Evolutionary conservation across 2,888 invertebrate species (phyloP).

Genomic region (Nymphalis c-album): DNA sequence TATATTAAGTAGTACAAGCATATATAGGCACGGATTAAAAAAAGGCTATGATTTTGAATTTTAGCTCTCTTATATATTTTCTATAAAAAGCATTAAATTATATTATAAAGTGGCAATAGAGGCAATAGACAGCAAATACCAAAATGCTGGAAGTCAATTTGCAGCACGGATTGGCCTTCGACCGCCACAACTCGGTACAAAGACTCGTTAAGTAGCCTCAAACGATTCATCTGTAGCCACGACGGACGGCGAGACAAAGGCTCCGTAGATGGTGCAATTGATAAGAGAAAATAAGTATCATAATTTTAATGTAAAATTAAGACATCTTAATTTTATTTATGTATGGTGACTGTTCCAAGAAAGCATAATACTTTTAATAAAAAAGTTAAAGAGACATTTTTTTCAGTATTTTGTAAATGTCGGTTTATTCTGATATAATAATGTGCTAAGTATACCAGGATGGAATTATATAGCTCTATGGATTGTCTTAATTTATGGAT

Average conservation of each 20-base stretch:
- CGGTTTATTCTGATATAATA: no score
- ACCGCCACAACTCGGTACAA: slow-evolving; percentile 48
- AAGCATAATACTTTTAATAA: no score
- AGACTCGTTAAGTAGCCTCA: slow-evolving; percentile 61
- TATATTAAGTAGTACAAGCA: no score
- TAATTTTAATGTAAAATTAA: neutral
- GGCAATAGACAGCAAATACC: slow-evolving; percentile 24
- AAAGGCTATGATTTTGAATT: neutral
- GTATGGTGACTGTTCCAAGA: no score
- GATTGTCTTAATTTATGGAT: no score
- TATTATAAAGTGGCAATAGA: slow-evolving; percentile 1
- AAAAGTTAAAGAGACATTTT: no score
- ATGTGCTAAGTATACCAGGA: no score
- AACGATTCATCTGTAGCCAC: slow-evolving; percentile 58
- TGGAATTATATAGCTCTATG: no score
- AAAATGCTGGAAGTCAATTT: slow-evolving; percentile 37
- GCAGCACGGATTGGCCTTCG: slow-evolving; percentile 42
- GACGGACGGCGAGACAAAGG: slow-evolving; percentile 49
- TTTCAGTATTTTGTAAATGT: no score
- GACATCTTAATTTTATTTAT: no score
- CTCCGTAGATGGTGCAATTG: slow-evolving; percentile 39
- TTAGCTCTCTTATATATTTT: neutral
- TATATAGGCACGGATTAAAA: no score
- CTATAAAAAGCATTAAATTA: neutral
- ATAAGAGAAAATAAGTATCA: neutral